Evolutionary conservation across 2,888 invertebrate species (phyloP).

Genomic region (Rhingia rostrata): DNA sequence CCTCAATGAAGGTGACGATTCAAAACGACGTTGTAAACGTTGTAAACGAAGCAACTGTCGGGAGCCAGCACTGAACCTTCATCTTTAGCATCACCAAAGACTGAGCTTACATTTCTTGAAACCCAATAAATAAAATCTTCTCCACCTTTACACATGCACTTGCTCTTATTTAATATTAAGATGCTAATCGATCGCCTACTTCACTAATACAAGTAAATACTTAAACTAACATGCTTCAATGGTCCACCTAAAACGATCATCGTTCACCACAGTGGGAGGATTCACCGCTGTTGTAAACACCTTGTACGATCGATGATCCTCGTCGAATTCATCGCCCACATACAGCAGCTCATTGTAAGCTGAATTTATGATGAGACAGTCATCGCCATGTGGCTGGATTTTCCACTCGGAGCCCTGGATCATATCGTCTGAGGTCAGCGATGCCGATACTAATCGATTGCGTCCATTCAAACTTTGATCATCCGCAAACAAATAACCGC

Average conservation of each 20-base stretch:
- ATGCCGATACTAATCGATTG: slow-evolving; percentile 57
- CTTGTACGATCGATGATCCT: slow-evolving; percentile 53
- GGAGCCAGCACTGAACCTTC: no score
- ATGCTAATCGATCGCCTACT: not conserved
- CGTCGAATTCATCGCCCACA: slow-evolving; percentile 60
- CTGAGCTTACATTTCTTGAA: no score
- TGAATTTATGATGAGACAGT: slow-evolving; percentile 51
- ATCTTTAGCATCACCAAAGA: no score
- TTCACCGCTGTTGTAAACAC: slow-evolving; percentile 42
- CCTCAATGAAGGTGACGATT: no score
- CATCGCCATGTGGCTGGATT: slow-evolving; percentile 54
- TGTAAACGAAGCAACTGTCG: no score
- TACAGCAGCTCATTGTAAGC: slow-evolving; percentile 59
- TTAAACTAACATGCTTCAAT: slow-evolving; percentile 46
- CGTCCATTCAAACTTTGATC: slow-evolving; percentile 31
- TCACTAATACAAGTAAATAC: not conserved
- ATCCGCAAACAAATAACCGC: slow-evolving; percentile 58
- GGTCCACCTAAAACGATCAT: slow-evolving; percentile 63
- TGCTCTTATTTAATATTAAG: not conserved
- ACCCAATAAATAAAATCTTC: no score
- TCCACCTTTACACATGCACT: not conserved
- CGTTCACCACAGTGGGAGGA: not conserved
- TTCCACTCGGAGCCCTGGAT: slow-evolving; percentile 58
- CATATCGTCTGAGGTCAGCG: slow-evolving; percentile 46
- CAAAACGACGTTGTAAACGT: no score